Base-by-base conservation (phyloP, 2,888 invertebrate species). In the Andrena camellia region DNA sequence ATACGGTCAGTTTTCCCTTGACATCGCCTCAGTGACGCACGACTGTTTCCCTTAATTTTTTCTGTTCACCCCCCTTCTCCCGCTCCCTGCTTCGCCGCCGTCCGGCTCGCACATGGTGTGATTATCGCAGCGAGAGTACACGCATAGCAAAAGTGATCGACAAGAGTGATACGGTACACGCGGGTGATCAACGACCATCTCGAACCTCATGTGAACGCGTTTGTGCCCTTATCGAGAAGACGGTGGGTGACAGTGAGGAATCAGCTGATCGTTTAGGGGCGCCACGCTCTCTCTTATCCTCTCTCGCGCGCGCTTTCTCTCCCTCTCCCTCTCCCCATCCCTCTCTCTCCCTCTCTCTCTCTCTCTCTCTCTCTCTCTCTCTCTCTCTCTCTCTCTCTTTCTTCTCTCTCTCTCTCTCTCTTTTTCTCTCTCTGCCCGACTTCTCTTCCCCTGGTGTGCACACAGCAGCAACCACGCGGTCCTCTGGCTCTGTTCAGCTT, bases 1-100 rank as follows among this genome's bases (percentile, higher is more conserved):
- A 89, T 88, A 92, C 91, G 92, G 92, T 92, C 90, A 92, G 91
- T 91, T 89, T 91, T 88, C 86, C 83, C 83, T 86, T 64, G 69
- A 68, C 82, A 67, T 78, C 79, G 72, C 72, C 74, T 77, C 63
- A 71, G 70, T 59, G 77, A 57, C 78, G 52, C 66, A 8, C 71
- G 64, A 52, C 31, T 33, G n/a, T 63, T 78, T 50, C 68, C 59
- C 70, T 85, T 71, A 17, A 20, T 33, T 26, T 60, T 23, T 7
- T 33, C n/a, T 35, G 13, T 35, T 23, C 31, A 17, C 4, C 1
- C 50, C 10, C 4, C 8, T 35, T 29, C 8, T 5, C n/a, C 1
- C 13, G 29, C 0, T 35, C 35, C 1, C 17, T 8, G 2, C 6
- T 29, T 0, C 13, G 3, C 17, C 10, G 31, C 26, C 42, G n/a